Percentiles rank a stretch among this genome's conserved stretches.
Conservation (phyloP, 2,113 vertebrate species). For the Brachypodius melanocephalos region DNA sequence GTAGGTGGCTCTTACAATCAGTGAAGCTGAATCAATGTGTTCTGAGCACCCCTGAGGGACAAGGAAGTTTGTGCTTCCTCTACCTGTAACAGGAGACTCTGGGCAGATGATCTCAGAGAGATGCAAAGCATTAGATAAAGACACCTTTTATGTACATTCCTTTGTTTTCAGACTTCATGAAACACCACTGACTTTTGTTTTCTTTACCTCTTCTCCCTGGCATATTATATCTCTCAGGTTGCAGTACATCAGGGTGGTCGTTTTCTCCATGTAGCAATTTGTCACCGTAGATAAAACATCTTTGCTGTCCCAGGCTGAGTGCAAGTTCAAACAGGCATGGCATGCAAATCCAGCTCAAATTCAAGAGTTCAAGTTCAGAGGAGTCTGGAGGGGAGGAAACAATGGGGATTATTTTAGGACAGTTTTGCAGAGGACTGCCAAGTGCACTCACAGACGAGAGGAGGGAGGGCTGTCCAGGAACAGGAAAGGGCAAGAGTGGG, state of each 20-base stretch:
- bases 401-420: background rate
- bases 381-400: background rate
- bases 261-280: background rate
- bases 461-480: background rate
- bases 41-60: background rate
- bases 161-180: background rate
- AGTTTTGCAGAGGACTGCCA: background rate
- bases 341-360: conserved; percentile 4
- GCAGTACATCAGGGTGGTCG: background rate
- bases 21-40: background rate
- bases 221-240: background rate
- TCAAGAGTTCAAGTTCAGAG: background rate
- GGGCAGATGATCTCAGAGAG: background rate
- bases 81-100: background rate
- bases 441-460: background rate
- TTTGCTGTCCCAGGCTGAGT: background rate
- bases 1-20: background rate
- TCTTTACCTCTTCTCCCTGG: background rate
- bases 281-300: conserved; percentile 26
- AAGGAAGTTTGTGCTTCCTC: background rate
- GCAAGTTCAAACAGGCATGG: background rate
- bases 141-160: background rate
- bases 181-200: background rate
- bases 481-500: background rate
- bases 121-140: background rate